phyloP scores from a whole-genome alignment of 1,140 invertebrate genomes.

The Drosophila kanapiae region DNA sequence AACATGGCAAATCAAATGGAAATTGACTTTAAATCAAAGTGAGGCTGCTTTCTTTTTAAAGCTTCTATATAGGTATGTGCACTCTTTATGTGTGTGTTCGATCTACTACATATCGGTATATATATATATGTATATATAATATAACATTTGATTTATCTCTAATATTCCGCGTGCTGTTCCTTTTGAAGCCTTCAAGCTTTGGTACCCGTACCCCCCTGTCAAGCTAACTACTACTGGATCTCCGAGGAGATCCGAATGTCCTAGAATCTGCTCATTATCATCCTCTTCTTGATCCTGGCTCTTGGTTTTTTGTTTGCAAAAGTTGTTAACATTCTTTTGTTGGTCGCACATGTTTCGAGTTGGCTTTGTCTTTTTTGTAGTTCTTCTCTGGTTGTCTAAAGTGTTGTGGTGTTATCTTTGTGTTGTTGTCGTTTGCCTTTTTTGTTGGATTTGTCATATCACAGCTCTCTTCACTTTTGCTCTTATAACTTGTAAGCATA shows the following conservation, averaged over 20 bases:
- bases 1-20: slow-evolving; percentile 63
- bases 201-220: slow-evolving; percentile 47
- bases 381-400: slow-evolving; percentile 23
- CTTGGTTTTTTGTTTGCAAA: slow-evolving; percentile 41
- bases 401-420: slow-evolving; percentile 50
- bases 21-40: slow-evolving; percentile 52
- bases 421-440: slow-evolving; percentile 52
- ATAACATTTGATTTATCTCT: slow-evolving; percentile 57
- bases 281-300: slow-evolving; percentile 8
- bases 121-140: slow-evolving; percentile 30
- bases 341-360: slow-evolving; percentile 80
- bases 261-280: slow-evolving; percentile 12
- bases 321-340: slow-evolving; percentile 68
- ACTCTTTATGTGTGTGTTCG: slow-evolving; percentile 40
- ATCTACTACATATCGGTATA: slow-evolving; percentile 39
- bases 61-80: slow-evolving; percentile 43
- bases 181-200: slow-evolving; percentile 31
- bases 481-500: slow-evolving; percentile 78
- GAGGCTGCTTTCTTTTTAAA: slow-evolving; percentile 37
- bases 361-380: slow-evolving; percentile 59
- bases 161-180: slow-evolving; percentile 30
- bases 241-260: slow-evolving; percentile 8
- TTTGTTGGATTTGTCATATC: slow-evolving; percentile 61
- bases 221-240: slow-evolving; percentile 59
- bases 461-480: slow-evolving; percentile 77